Base-by-base conservation (phyloP, 2,888 invertebrate genomes). In the Merodon equestris region DNA sequence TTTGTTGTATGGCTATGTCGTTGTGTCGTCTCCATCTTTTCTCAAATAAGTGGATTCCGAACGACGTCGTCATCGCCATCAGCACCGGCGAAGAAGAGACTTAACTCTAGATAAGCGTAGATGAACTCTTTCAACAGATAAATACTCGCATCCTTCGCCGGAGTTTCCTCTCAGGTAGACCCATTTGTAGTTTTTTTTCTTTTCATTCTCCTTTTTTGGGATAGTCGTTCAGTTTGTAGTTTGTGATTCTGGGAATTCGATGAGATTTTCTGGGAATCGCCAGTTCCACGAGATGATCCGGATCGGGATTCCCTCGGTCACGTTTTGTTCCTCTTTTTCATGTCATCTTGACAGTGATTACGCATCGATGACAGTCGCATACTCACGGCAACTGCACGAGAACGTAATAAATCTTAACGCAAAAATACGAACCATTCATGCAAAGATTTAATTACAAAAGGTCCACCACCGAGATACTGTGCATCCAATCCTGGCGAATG, bases 361-460 rank as follows among this genome's bases (percentile, higher is more conserved):
- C 53, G 27, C 27, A 9, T 18, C 56, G n/a, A 12, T 13, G 51
- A 57, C 51, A 67, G 44, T 36, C 17, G 54, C 48, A 18, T n/a
- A 40, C 36, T 9, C 36, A 36, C 5, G 10, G 9, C 40, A 40
- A 18, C 53, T 18, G 18, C 57, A 56, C 66, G 57, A 66, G 61
- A 66, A 70, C 68, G 13, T 53, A 79, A 79, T 79, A 74, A 79
- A 79, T 79, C 74, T 74, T 60, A 74, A 74, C 79, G 63, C 14
- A 67, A 73, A 77, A 77, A 67, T 77, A 73, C 68, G 58, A 79
- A 68, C 45, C 57, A 61, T 73, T 67, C 77, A 63, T 13, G 45
- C 56, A 50, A 42, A 68, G 74, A 79, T 79, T 79, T 79, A 68
- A 74, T 79, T 79, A 79, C 79, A 79, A 74, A 79, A 74, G 79